Evolutionary conservation across 1,140 invertebrate genomes (phyloP).

Genomic region (Aricia agestis): DNA sequence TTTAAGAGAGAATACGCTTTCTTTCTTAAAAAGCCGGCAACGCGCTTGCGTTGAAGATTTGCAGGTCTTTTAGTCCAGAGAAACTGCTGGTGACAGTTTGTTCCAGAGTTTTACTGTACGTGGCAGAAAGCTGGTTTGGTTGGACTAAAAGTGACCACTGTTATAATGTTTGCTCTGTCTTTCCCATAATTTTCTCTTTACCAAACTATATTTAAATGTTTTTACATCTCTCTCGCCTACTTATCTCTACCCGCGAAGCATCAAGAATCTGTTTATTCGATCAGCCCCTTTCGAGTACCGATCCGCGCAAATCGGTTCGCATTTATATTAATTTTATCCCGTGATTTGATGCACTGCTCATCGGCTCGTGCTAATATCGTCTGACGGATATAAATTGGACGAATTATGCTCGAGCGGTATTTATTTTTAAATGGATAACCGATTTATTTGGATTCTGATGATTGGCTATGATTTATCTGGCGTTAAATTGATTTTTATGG

Average conservation of each 20-base stretch:
- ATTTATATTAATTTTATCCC: conserved; percentile 25
- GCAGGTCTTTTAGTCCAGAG: no score
- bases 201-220: no score
- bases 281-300: conserved; percentile 7
- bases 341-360: conserved; percentile 18
- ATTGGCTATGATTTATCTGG: neutral
- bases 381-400: conserved; percentile 21
- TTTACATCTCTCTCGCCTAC: no score
- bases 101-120: no score
- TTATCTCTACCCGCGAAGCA: neutral
- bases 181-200: no score
- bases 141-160: no score
- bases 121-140: no score
- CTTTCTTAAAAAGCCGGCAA: no score
- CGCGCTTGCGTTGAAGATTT: no score
- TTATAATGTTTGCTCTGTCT: no score
- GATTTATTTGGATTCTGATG: neutral
- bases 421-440: neutral
- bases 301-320: conserved; percentile 10
- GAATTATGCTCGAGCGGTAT: conserved; percentile 10
- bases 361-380: conserved; percentile 11
- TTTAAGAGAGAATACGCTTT: no score
- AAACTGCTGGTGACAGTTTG: no score
- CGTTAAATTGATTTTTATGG: neutral
- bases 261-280: neutral